These are phyloP conservation scores for Poliocrania exsul DNA, from an alignment of 2,797 vertebrate species.

Conservation along the genomic window DNA sequence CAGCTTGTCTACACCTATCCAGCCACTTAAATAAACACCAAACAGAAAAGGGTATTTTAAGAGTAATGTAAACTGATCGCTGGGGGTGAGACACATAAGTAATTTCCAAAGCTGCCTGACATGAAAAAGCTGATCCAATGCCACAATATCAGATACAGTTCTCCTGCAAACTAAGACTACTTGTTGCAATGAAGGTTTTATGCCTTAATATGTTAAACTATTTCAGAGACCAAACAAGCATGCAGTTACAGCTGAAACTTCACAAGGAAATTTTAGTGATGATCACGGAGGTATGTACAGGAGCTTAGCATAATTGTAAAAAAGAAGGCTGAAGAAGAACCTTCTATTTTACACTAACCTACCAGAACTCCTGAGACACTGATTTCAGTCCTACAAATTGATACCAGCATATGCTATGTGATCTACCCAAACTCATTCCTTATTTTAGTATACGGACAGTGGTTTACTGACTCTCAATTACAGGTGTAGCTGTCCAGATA, in stretches of 20 bases:
- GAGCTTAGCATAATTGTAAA: fast-evolving
- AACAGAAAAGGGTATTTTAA: background rate
- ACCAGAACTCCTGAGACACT: background rate
- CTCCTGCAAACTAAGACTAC: background rate
- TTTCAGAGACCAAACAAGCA: background rate
- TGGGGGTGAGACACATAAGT: background rate
- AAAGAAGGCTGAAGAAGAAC: background rate
- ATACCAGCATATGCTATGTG: fast-evolving
- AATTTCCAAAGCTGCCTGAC: background rate
- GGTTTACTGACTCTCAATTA: background rate
- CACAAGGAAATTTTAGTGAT: background rate
- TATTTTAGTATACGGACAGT: background rate
- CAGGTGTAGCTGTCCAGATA: background rate
- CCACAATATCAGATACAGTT: background rate
- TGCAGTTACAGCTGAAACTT: background rate
- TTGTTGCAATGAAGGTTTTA: slow-evolving; percentile 1
- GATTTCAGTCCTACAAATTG: background rate
- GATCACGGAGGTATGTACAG: background rate
- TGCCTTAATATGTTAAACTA: background rate
- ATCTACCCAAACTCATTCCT: background rate
- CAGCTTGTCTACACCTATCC: background rate
- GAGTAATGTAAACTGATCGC: background rate
- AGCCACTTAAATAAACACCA: background rate
- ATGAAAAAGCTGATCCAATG: background rate
- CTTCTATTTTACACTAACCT: background rate